Evolutionary conservation across 2,113 vertebrate species (phyloP), one percentile per base, ranked within the genome.

Genomic region (Vireo altiloquus): DNA sequence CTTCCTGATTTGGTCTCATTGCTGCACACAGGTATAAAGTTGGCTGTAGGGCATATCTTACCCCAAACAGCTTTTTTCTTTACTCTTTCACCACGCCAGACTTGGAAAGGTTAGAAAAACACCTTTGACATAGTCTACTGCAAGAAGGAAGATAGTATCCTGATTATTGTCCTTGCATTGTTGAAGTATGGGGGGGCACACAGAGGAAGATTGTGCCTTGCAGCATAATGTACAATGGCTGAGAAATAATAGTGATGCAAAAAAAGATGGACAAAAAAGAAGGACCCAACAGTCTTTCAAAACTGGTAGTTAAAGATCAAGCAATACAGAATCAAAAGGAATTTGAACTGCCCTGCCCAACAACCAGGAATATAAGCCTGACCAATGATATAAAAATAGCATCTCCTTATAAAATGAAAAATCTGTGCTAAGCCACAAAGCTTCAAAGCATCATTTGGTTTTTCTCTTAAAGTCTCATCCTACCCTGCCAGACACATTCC

Each of bases 371-470:
- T 74, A 95, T 93, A 96, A 97, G 89, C 92, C 96, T 96, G 82
- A 89, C 85, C 89, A 93, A 72, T 95, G 95, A 96, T 87, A 95
- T 72, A 96, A 96, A 98, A 98, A 98, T 97, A 98, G 95, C 75
- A 95, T 87, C 91, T 91, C 92, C 70, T 92, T 94, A 77, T 87
- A 93, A 96, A 96, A 96, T 86, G 78, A 97, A 97, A 94, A 97
- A 97, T 95, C 86, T 91, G 71, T 78, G 70, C 91, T 97, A 97
- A 98, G 79, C 97, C 98, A 96, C 98, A 97, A 95, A 94, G 49
- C 77, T 97, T 94, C 93, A 92, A 97, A 97, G 91, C 87, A 97
- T 97, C 87, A 85, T 97, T 92, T 95, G 77, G 74, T 97, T 94
- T 95, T 96, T 96, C 93, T 96, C 68, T 83, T 91, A 94, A 97